These are phyloP conservation scores for Hecatera dysodea DNA, from an alignment of 2,888 invertebrate species.

Conservation along the genomic window DNA sequence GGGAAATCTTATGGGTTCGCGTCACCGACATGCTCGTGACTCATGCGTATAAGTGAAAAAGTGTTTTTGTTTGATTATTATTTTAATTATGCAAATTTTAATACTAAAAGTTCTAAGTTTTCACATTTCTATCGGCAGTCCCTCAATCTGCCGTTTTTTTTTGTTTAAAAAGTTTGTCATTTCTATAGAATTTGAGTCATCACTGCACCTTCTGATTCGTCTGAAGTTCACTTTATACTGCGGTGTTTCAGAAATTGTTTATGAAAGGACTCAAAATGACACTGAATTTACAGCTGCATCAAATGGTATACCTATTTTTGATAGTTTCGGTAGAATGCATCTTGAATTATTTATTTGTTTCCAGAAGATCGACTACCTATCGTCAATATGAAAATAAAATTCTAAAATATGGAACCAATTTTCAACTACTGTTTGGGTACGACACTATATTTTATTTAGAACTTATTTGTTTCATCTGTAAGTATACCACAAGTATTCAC, in stretches of 20 bases:
- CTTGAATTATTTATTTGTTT: conserved; percentile 51
- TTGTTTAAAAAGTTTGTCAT: neutral
- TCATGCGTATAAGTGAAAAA: too few relatives aligned
- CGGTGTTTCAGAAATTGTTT: conserved; percentile 51
- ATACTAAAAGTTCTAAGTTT: too few relatives aligned
- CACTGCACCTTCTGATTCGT: neutral
- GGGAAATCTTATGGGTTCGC: too few relatives aligned
- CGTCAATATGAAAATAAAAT: conserved; percentile 1
- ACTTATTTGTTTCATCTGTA: too few relatives aligned
- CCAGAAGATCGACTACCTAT: conserved; percentile 14
- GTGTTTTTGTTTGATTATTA: too few relatives aligned
- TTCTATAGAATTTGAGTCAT: neutral
- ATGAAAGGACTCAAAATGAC: conserved; percentile 57
- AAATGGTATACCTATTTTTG: conserved; percentile 51
- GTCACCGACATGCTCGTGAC: too few relatives aligned
- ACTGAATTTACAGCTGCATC: conserved; percentile 59
- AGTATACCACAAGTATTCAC: too few relatives aligned
- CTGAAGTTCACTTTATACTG: conserved; percentile 45
- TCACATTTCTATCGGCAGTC: too few relatives aligned
- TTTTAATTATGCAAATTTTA: too few relatives aligned
- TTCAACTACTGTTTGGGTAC: neutral
- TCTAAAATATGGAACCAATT: neutral
- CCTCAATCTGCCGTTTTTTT: too few relatives aligned
- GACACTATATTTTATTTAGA: neutral
- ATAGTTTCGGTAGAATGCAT: conserved; percentile 41